Evolutionary conservation across 1,140 invertebrate species (phyloP), one percentile per base, ranked within the genome.

Genomic region (Holcopasites calliopsidis): DNA sequence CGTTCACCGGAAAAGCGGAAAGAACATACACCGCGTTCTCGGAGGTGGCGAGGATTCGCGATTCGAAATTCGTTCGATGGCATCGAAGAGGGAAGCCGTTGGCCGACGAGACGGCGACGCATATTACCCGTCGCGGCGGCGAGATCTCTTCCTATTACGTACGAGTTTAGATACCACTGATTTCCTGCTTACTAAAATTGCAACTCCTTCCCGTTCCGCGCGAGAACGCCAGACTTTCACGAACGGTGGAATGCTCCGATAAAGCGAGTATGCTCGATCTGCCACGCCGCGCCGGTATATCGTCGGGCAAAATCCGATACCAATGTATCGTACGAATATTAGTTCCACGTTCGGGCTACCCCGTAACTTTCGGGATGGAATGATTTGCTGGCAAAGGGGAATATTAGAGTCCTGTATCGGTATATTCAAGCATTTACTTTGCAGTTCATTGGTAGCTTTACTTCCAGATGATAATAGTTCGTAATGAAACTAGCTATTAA

Each of bases 111-210:
- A 10, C 55, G 71, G 35, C 33, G 49, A 35, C 61, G 61, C 40
- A 50, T 70, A 79, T 75, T 74, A 66, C 69, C 33, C n/a, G n/a
- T n/a, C n/a, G n/a, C n/a, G 33, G 28, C 55, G 38, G 33, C 54
- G n/a, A 42, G 28, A 40, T 58, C 72, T 58, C 52, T 57, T 65
- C 38, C 70, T 49, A 65, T 79, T 64, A 58, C 60, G 31, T n/a
- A n/a, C n/a, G n/a, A 79, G 64, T 65, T 47, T 47, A 75, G 31
- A 68, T 58, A 50, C 72, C 23, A 68, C 13, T 21, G 54, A 81
- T 80, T 70, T 60, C 44, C 64, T 38, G 28, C 1, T 65, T 42
- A 8, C 69, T 50, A 40, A 80, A 72, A 61, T 21, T n/a, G 23
- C 75, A 13, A n/a, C 16, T 31, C 2, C 21, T 21, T 13, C n/a